phyloP scores from a whole-genome alignment of 2,113 vertebrate species.

The Takifugu flavidus region DNA sequence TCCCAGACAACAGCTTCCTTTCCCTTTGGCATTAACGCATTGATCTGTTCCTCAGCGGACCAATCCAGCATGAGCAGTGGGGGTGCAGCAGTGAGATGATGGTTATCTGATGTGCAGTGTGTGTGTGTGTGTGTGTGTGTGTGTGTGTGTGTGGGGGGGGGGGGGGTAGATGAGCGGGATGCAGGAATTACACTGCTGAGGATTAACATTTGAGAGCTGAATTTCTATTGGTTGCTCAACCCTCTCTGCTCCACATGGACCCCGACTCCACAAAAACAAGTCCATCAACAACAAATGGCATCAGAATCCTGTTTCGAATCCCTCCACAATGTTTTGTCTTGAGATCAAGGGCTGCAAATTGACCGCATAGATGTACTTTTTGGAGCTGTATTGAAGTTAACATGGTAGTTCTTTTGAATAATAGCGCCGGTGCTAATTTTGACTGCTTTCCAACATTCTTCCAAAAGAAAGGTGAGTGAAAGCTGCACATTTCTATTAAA shows the following conservation, averaged over 20 bases:
- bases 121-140: not conserved
- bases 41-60: slow-evolving; percentile 33
- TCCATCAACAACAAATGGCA: slow-evolving; percentile 38
- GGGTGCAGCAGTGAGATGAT: slow-evolving; percentile 37
- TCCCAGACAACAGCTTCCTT: slow-evolving; percentile 39
- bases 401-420: slow-evolving; percentile 60
- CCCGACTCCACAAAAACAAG: slow-evolving; percentile 44
- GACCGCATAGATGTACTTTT: not conserved
- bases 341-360: not conserved
- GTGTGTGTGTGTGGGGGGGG: not conserved
- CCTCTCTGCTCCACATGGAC: slow-evolving; percentile 16
- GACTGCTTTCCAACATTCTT: slow-evolving; percentile 57
- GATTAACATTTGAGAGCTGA: slow-evolving; percentile 67
- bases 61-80: slow-evolving; percentile 40
- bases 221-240: slow-evolving; percentile 42
- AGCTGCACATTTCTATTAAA: not conserved
- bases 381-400: not conserved
- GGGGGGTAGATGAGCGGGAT: slow-evolving; percentile 18
- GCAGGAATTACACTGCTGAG: slow-evolving; percentile 57
- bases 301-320: slow-evolving; percentile 8
- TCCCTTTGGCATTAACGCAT: slow-evolving; percentile 38
- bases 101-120: slow-evolving; percentile 6
- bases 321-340: slow-evolving; percentile 21
- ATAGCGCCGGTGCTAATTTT: slow-evolving; percentile 21
- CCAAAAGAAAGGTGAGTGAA: slow-evolving; percentile 63